These are phyloP conservation scores for Elysia crispata DNA, from an alignment of 2,888 invertebrate species.

Conservation along the genomic window DNA sequence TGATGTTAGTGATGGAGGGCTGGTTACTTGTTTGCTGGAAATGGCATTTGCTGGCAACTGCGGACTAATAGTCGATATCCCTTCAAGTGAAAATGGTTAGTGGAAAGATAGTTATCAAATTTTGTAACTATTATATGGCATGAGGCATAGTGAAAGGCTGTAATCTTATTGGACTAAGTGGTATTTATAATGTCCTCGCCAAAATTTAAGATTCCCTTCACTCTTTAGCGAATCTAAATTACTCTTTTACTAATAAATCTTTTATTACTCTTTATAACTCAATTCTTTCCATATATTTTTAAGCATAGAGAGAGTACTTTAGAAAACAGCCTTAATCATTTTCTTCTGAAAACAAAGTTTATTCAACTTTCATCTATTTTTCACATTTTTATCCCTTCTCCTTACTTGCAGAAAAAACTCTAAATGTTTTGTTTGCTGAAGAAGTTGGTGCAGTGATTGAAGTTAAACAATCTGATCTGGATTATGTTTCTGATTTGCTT, in stretches of 20 bases:
- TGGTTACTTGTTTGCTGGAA: slow-evolving; percentile 92
- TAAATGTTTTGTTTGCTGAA: slow-evolving; percentile 76
- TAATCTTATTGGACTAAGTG: too few relatives aligned
- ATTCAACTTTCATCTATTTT: too few relatives aligned
- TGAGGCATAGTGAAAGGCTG: too few relatives aligned
- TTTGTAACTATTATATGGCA: neutral
- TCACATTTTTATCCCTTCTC: neutral
- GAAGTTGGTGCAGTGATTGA: slow-evolving; percentile 78
- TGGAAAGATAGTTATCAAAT: neutral
- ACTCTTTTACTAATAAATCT: too few relatives aligned
- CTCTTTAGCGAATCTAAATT: too few relatives aligned
- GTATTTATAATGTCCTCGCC: too few relatives aligned
- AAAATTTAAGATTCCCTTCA: too few relatives aligned
- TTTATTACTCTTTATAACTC: too few relatives aligned
- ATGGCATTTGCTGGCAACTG: slow-evolving; percentile 97
- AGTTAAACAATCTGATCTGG: slow-evolving; percentile 62
- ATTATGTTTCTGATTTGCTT: slow-evolving; percentile 60
- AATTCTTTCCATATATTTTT: too few relatives aligned
- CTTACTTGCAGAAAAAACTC: slow-evolving; percentile 48
- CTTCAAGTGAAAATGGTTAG: slow-evolving; percentile 14
- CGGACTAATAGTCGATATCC: slow-evolving; percentile 81
- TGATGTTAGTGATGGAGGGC: slow-evolving; percentile 97
- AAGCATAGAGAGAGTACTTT: too few relatives aligned
- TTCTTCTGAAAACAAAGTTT: too few relatives aligned
- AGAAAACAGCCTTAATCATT: too few relatives aligned